These are phyloP conservation scores for Busseola fusca DNA, from an alignment of 2,888 invertebrate genomes.

Conservation along the genomic window DNA sequence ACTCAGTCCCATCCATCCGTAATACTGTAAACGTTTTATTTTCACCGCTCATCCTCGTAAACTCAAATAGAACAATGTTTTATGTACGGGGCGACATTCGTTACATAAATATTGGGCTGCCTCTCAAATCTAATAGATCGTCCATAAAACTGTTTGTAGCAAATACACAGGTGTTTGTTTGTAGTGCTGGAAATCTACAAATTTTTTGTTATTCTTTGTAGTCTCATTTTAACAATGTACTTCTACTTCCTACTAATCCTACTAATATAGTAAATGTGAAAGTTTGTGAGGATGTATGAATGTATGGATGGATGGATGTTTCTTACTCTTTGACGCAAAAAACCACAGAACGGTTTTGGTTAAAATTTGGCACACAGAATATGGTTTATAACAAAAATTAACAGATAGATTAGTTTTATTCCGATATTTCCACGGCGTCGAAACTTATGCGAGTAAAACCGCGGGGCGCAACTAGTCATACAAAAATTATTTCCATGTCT, in stretches of 20 bases:
- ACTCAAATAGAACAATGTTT: constrained; percentile 56
- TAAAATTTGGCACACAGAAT: too few relatives aligned
- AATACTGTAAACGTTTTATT: constrained; percentile 47
- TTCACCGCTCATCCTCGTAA: constrained; percentile 58
- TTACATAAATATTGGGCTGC: constrained; percentile 34
- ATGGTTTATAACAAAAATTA: too few relatives aligned
- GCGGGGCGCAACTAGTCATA: too few relatives aligned
- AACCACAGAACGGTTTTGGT: too few relatives aligned
- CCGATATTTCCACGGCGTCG: too few relatives aligned
- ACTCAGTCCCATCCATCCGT: constrained; percentile 14
- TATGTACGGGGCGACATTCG: constrained; percentile 46
- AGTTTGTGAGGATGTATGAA: too few relatives aligned
- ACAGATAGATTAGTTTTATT: too few relatives aligned
- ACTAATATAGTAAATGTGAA: too few relatives aligned
- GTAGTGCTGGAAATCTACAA: constrained; percentile 12
- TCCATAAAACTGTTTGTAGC: constrained; percentile 40
- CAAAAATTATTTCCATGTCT: neutral
- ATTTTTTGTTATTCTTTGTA: neutral
- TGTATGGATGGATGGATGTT: too few relatives aligned
- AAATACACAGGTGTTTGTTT: constrained; percentile 33
- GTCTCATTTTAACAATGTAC: neutral
- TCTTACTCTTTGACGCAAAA: too few relatives aligned
- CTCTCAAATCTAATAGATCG: constrained; percentile 56
- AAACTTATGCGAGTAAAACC: too few relatives aligned
- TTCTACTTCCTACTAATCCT: neutral